Base-by-base conservation (phyloP, 2,113 vertebrate species). In the Melanerpes aurifrons region DNA sequence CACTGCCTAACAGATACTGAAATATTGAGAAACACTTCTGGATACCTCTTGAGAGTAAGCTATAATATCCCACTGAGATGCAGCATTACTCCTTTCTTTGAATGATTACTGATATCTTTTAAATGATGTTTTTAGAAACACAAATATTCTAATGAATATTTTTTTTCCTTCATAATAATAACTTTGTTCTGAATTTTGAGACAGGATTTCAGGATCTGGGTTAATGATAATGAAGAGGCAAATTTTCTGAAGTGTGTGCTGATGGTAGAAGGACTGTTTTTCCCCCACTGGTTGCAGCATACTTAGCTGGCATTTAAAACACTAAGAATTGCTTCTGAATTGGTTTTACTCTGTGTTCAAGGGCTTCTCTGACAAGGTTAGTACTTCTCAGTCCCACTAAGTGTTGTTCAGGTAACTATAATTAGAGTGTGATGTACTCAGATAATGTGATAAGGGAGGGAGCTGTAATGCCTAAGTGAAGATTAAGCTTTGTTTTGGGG, bases 1-100 rank as follows among this genome's bases (percentile, higher is more conserved):
- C 95, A 93, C 32, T 87, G 95, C 96, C 96, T 96, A 94, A 69
- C 89, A 96, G 87, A 92, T 91, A 94, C 79, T 96, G 80, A 95
- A 96, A 95, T 92, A 92, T 31, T 96, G 96, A 96, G 87, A 61
- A 96, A 85, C 72, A 77, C 75, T 96, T 95, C 54, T 88, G 72
- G 66, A 82, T 92, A 69, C 91, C 94, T 95, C 93, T 86, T 86
- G 96, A 96, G 94, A 89, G 29, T 62, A 87, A 88, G 69, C 58
- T 48, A n/a, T 58, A 90, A 81, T 18, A 69, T 72, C 76, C 93
- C 91, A 78, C 76, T 28, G 91, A 88, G 82, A 93, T 48, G 15
- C 73, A 92, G 94, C 73, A 62, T 80, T 88, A 35, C 17, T 83
- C 50, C 62, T 89, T 80, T 92, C 82, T 89, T 29, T 62, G 79